Evolutionary conservation across 2,113 vertebrate genomes (phyloP).

Genomic region (Oceanites oceanicus): DNA sequence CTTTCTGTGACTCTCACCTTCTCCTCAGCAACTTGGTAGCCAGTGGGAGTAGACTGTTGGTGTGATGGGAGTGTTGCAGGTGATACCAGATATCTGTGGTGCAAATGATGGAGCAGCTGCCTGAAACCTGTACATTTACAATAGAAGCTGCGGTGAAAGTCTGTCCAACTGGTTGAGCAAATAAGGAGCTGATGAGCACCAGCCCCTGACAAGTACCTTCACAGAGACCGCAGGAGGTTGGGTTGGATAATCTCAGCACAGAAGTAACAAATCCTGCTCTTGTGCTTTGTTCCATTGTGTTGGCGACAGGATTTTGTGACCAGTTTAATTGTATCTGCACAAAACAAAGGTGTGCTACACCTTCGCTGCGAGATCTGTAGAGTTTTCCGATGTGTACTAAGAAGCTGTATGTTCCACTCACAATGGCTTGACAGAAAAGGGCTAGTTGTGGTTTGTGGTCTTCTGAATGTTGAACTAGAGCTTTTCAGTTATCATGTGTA

Average conservation of each 20-base stretch:
- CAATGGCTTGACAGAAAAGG: not conserved
- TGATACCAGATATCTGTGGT: not conserved
- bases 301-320: not conserved
- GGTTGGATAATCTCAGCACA: not conserved
- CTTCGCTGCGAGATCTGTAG: not conserved
- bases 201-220: not conserved
- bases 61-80: not conserved
- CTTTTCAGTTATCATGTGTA: not conserved
- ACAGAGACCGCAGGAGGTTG: not conserved
- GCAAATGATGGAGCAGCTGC: constrained; percentile 21
- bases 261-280: not conserved
- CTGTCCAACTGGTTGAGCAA: not conserved
- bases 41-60: constrained; percentile 9
- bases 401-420: not conserved
- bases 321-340: not conserved
- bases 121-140: not conserved
- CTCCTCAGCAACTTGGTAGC: not conserved
- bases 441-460: not conserved
- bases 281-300: not conserved
- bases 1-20: constrained; percentile 33
- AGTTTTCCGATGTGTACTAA: not conserved
- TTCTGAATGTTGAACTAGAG: not conserved
- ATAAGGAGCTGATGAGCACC: not conserved
- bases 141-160: not conserved
- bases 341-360: not conserved